phyloP scores from a whole-genome alignment of 2,888 invertebrate species.

The Cremastobaeus sp. region DNA sequence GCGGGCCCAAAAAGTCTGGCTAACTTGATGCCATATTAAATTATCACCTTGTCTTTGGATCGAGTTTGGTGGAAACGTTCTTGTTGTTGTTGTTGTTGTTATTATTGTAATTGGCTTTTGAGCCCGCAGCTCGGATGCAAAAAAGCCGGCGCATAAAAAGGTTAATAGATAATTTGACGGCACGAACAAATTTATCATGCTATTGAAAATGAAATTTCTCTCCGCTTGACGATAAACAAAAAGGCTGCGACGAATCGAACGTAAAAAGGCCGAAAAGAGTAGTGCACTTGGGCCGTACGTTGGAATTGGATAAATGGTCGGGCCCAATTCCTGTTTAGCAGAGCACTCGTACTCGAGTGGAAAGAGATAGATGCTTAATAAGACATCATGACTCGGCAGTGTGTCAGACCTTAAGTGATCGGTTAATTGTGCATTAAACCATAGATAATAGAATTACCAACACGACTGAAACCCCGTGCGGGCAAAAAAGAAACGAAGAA shows the following conservation, averaged over 20 bases:
- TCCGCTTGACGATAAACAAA: constrained; percentile 12
- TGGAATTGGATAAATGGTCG: constrained; percentile 39
- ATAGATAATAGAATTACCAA: constrained; percentile 77
- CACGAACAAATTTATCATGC: too few species aligned
- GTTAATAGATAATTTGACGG: too few species aligned
- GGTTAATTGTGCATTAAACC: constrained; percentile 78
- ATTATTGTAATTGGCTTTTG: too few species aligned
- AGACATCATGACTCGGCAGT: constrained; percentile 78
- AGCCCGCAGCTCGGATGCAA: too few species aligned
- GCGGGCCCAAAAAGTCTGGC: constrained; percentile 66
- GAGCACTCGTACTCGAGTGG: constrained; percentile 50
- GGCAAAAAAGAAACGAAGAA: constrained; percentile 18
- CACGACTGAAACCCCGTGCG: constrained; percentile 29
- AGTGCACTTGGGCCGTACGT: constrained; percentile 25
- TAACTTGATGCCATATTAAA: constrained; percentile 67
- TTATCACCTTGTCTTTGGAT: constrained; percentile 61
- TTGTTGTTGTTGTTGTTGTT: too few species aligned
- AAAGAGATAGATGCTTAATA: constrained; percentile 72
- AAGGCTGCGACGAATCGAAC: background rate
- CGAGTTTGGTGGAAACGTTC: too few species aligned
- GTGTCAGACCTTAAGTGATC: constrained; percentile 77
- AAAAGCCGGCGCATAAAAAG: too few species aligned
- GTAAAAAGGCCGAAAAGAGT: constrained; percentile 17
- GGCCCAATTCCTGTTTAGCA: constrained; percentile 46
- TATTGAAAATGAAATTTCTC: background rate